These are phyloP conservation scores for Okamejei kenojei DNA, from an alignment of 2,797 vertebrate genomes.

Conservation along the genomic window DNA sequence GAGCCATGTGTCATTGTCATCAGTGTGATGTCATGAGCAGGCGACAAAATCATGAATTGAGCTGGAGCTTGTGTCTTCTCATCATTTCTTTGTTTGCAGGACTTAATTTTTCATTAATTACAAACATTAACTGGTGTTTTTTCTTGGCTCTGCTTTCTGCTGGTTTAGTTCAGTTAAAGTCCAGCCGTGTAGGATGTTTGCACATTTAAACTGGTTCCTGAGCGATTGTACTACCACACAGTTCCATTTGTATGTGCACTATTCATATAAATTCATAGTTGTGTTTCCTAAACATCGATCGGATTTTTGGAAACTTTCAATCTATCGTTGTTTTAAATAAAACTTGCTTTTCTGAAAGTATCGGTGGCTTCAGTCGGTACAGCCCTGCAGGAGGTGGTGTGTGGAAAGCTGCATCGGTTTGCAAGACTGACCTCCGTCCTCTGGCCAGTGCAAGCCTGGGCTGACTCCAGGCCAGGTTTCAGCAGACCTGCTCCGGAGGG, in stretches of 20 bases:
- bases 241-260: neutral
- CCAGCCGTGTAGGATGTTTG: too few relatives aligned
- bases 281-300: neutral
- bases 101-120: neutral
- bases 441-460: neutral
- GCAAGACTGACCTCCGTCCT: neutral
- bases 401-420: neutral
- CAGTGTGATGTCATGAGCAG: conserved; percentile 11
- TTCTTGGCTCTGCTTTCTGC: neutral
- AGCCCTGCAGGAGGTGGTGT: neutral
- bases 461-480: neutral
- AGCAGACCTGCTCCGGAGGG: neutral
- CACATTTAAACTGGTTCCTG: neutral
- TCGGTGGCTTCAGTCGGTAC: neutral
- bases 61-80: neutral
- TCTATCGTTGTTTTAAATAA: neutral
- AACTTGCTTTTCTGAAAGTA: neutral
- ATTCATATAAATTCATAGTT: neutral
- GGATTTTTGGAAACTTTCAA: neutral
- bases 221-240: neutral
- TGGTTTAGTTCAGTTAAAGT: neutral
- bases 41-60: neutral
- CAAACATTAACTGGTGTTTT: neutral
- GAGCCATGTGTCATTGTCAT: neutral
- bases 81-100: neutral